Evolutionary conservation across 1,140 invertebrate genomes (phyloP), one percentile per base, ranked within the genome.

Genomic region (Psix sp.): DNA sequence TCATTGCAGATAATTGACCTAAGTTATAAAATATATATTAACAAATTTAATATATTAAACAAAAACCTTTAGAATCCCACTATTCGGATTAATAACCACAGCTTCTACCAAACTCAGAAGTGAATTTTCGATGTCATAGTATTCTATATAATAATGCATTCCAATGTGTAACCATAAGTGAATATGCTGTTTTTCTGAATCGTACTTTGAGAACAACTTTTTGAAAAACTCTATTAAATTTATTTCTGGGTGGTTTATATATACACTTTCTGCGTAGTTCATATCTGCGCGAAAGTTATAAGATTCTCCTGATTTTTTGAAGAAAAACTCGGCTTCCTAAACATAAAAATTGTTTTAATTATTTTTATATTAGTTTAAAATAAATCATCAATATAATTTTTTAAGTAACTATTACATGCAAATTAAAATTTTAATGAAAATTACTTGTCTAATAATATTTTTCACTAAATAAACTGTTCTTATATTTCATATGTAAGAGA

Each of bases 201-300:
- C 49, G 10, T 51, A 65, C 54, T 38, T 54, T 0, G 1, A 10
- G 16, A 65, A 46, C 0, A 65, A 10, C 0, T 18, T 1, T 16
- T 46, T 31, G 2, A 38, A 39, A 29, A 24, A 38, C n/a, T 54
- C 21, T 1, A 46, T 31, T 10, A 65, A 2, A 39, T 54, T 33
- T 11, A 38, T n/a, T 14, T 40, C 10, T 0, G 48, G 38, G 11
- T 24, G 13, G 7, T 13, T 54, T 21, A 18, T 46, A 13, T 54
- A 21, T 0, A 14, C 6, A 21, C 48, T 45, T 11, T 62, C 16
- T 0, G 17, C 21, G 18, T 13, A 33, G 26, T 36, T 38, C 15
- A 54, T 29, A 3, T 54, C 60, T 14, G 60, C 60, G 0, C 21
- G 11, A 43, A 65, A 65, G 14, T 65, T 65, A 4, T 42, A 42